phyloP scores from a whole-genome alignment of 2,797 vertebrate species.

The Urocyon cinereoargenteus region DNA sequence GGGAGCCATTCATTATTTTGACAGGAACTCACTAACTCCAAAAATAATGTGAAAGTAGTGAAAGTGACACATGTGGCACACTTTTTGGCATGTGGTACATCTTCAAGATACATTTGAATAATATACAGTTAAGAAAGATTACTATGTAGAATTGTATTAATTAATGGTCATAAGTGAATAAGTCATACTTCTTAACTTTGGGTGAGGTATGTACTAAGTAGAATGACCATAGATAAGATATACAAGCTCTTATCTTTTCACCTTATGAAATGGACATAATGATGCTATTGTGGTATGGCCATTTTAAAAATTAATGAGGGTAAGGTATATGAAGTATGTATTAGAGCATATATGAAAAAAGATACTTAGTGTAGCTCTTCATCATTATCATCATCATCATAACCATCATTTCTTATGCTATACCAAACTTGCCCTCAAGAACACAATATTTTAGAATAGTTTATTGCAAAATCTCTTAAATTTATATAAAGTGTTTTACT shows the following conservation, averaged over 20 bases:
- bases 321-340: background rate
- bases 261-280: background rate
- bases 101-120: background rate
- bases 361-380: background rate
- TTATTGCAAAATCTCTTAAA: background rate
- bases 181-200: background rate
- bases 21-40: background rate
- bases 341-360: background rate
- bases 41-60: background rate
- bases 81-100: background rate
- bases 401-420: background rate
- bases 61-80: background rate
- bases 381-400: background rate
- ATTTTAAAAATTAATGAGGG: background rate
- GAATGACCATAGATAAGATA: background rate
- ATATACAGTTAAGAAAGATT: background rate
- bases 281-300: background rate
- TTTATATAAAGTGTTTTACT: background rate
- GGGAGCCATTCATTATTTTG: background rate
- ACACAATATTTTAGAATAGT: background rate
- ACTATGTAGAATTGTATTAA: background rate
- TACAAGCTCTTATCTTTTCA: background rate
- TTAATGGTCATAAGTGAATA: background rate
- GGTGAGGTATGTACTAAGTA: background rate
- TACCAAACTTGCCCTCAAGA: background rate